These are phyloP conservation scores for Congeria kusceri DNA, from an alignment of 2,888 invertebrate species.

Conservation along the genomic window DNA sequence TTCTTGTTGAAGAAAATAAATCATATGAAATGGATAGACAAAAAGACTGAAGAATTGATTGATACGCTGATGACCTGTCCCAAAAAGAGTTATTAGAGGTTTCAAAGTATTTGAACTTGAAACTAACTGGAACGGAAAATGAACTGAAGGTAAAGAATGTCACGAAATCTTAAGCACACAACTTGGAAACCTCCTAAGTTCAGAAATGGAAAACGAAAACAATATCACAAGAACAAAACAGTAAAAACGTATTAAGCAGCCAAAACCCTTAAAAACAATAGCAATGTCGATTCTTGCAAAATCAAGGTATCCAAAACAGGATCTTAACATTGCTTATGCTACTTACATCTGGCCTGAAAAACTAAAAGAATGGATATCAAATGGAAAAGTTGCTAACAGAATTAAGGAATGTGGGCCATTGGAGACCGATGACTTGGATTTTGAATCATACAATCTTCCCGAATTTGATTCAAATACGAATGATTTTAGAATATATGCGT, in stretches of 20 bases:
- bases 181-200: neutral
- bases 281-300: neutral
- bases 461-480: neutral
- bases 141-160: slow-evolving; percentile 1
- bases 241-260: too few relatives aligned
- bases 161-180: neutral
- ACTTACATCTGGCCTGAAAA: neutral
- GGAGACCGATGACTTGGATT: neutral
- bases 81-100: too few relatives aligned
- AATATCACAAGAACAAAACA: too few relatives aligned
- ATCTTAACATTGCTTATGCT: slow-evolving; percentile 6
- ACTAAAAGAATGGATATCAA: neutral
- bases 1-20: neutral
- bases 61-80: too few relatives aligned
- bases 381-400: neutral
- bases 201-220: too few relatives aligned
- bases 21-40: too few relatives aligned
- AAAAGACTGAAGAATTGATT: too few relatives aligned
- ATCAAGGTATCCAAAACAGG: neutral
- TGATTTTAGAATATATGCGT: slow-evolving; percentile 16
- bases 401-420: neutral
- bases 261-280: neutral
- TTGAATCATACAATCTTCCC: neutral
- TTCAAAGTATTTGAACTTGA: too few relatives aligned
- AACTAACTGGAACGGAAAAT: slow-evolving; percentile 4